Conservation (phyloP, 2,888 invertebrate genomes). For the Eilema caniola region DNA sequence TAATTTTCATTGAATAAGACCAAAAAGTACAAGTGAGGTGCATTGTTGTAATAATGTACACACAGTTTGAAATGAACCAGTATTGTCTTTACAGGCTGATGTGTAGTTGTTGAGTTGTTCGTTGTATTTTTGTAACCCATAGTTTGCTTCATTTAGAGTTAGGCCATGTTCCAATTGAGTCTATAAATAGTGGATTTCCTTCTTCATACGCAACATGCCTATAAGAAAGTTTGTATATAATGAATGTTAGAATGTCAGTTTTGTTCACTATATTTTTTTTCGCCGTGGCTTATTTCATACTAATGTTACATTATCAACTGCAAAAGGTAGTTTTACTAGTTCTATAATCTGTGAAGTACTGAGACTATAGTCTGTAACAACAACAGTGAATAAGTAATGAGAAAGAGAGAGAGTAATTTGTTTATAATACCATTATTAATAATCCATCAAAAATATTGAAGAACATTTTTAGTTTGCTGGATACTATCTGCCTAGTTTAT, state of each 20-base stretch:
- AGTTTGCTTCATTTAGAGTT: not conserved
- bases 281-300: not conserved
- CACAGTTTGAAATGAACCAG: not conserved
- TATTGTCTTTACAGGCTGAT: not conserved
- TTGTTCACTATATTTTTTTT: not conserved
- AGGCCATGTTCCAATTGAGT: not conserved
- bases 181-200: not conserved
- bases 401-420: constrained; percentile 1
- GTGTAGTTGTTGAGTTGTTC: not conserved
- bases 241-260: not conserved
- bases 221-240: not conserved
- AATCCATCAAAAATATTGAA: not conserved
- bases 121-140: not conserved
- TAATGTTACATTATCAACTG: not conserved
- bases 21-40: not conserved
- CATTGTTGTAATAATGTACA: not conserved
- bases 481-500: not conserved
- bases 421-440: not conserved
- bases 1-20: not conserved
- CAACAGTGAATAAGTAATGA: constrained; percentile 2
- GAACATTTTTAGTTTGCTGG: not conserved
- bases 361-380: not conserved
- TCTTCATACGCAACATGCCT: not conserved
- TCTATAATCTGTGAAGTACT: not conserved
- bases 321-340: not conserved